Evolutionary conservation across 2,113 vertebrate species (phyloP), one percentile per base, ranked within the genome.

Genomic region (Pterocles burchelli): DNA sequence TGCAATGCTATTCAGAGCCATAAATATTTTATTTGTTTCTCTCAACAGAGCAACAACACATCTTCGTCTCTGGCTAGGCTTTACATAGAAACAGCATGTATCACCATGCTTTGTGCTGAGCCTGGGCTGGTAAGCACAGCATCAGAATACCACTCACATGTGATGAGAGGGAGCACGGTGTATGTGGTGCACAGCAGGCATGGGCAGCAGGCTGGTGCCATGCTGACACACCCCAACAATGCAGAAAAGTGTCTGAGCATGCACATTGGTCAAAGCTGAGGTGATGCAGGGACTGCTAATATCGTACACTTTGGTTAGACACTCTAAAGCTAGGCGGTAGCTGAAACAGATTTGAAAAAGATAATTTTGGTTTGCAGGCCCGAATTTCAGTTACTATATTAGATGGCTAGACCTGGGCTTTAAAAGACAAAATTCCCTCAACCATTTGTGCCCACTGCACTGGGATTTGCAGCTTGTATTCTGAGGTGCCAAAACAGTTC

Each of bases 91-190:
- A 28, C 33, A 71, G 24, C 14, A 3, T 1, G 6, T n/a, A 1
- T 34, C 54, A 6, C 33, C 13, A 10, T 4, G 15, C 0, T 1
- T 51, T 61, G 26, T 62, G 22, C 33, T 38, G 54, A 55, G 34
- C 29, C 59, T 55, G 58, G 43, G 46, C 34, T 76, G 80, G 17
- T 24, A 13, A 78, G 29, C 11, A 8, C 34, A 11, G 48, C 8
- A 0, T 7, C 31, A 8, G 2, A 2, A 48, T 6, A 14, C 34
- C 62, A 13, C 26, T 76, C 62, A n/a, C 29, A 21, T 0, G 0
- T 6, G 38, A 3, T 10, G 2, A 25, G 29, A 16, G 13, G n/a
- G 20, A 81, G 20, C 25, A 46, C 17, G 49, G 34, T 31, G 24
- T 0, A 1, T 18, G 38, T 12, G 48, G 29, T 11, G 55, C n/a